Evolutionary conservation across 2,113 vertebrate genomes (phyloP), one percentile per base, ranked within the genome.

Genomic region (Grantiella picta): DNA sequence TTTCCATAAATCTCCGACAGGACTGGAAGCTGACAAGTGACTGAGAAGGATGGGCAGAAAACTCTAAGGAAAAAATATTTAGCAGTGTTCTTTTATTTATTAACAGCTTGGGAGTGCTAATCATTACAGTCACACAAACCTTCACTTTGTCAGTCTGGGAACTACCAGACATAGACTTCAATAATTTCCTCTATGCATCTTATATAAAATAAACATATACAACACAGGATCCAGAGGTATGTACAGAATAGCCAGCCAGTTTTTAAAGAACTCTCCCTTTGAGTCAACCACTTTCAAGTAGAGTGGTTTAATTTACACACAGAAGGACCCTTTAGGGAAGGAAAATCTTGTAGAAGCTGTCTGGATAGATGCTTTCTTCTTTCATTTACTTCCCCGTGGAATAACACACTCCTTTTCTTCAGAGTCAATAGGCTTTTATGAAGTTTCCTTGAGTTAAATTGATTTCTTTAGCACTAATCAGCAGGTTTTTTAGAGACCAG

Each of bases 381-480:
- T 83, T 79, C 44, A 53, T 38, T 87, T 75, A 45, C 42, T 57
- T 89, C 81, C 66, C 45, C 7, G 7, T 63, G 84, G 89, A 92
- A 91, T 69, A 89, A 50, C 19, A 54, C 82, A 64, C 84, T 87
- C 84, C 54, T 92, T 79, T 97, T 89, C 93, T 72, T 33, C 31
- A 84, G 36, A 89, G n/a, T 61, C 28, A 85, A 72, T 69, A 90
- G 36, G 57, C 12, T 87, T 87, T 76, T 69, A 85, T 69, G 57
- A 95, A 79, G 31, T 85, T 87, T 93, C 57, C 49, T 64, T 77
- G 10, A 56, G 44, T 71, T 78, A 75, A 92, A 93, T 89, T 84
- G 69, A 85, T 95, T 96, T 92, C 28, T 87, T 83, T 69, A 89
- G n/a, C 45, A 71, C 23, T 79, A 89, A 94, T 77, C 78, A 92